Base-by-base conservation (phyloP, 2,113 vertebrate species). In the Boulengeromyrus knoepffleri region DNA sequence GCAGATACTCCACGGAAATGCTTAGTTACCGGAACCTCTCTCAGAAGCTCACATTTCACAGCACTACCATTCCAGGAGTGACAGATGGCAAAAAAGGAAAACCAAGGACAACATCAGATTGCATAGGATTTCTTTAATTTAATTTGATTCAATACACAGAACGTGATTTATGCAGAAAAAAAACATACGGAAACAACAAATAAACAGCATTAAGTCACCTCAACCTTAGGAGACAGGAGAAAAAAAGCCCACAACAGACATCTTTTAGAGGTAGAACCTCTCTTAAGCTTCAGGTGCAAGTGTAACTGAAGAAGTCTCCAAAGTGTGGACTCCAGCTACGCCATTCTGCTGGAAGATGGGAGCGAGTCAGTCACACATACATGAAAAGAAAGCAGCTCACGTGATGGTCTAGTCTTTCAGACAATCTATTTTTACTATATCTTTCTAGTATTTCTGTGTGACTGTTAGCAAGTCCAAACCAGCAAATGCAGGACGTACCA, bases 71-170 rank as follows among this genome's bases (percentile, higher is more conserved):
- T 80, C 31, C 74, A 80, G 15, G 36, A 7, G 31, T 39, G 31
- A 39, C 1, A 2, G 70, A 77, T 5, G 31, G 36, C 31, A 74
- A 36, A 70, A 89, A 89, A 77, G 0, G 3, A 27, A 89, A 87
- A 21, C 86, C 87, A 12, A 90, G 1, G n/a, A 88, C 9, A 27
- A 50, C 2, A 27, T 45, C 21, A 89, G 92, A 90, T 95, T 96
- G 95, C 95, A 96, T 96, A 96, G 94, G 85, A 93, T 90, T 89
- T 31, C 19, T 89, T 89, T 89, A 87, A 70, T 96, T 95, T 95
- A 94, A 56, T 95, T 95, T 27, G 92, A 91, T 95, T 95, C n/a
- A 92, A 91, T 88, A 91, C 87, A 91, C 92, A 91, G 52, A 91
- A 90, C 83, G 91, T 90, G 36, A 90, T 80, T 74, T 92, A 66